Evolutionary conservation across 1,140 invertebrate genomes (phyloP).

Genomic region (Formica selysi): DNA sequence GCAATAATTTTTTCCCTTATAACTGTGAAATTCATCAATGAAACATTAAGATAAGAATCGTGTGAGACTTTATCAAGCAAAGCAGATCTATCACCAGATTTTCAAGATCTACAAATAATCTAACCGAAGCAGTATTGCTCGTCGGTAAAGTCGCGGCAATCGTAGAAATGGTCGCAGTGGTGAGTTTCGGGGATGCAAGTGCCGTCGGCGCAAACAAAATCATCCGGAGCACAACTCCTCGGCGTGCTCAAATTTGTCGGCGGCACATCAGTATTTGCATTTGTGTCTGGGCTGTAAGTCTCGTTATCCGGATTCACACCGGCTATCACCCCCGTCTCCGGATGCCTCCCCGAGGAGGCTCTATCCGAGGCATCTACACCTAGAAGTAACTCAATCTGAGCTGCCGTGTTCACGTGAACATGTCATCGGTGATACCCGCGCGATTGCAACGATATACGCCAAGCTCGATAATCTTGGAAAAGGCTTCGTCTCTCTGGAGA

Average conservation of each 20-base stretch:
- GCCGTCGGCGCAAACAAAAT: slow-evolving; percentile 89
- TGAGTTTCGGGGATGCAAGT: slow-evolving; percentile 89
- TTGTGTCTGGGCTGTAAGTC: slow-evolving; percentile 76
- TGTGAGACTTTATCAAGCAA: not conserved
- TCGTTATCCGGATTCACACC: slow-evolving; percentile 77
- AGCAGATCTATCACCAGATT: slow-evolving; percentile 78
- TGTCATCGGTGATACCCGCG: slow-evolving; percentile 9
- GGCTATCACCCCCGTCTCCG: slow-evolving; percentile 77
- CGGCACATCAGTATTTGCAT: slow-evolving; percentile 77
- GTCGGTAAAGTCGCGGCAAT: slow-evolving; percentile 96
- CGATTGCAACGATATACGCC: slow-evolving; percentile 4
- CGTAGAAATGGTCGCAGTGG: slow-evolving; percentile 94
- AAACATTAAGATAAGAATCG: not conserved
- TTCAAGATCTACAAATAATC: slow-evolving; percentile 81
- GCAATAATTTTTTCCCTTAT: not conserved
- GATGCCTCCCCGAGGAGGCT: slow-evolving; percentile 80
- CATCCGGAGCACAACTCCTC: slow-evolving; percentile 85
- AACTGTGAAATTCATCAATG: not conserved
- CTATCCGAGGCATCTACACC: slow-evolving; percentile 83
- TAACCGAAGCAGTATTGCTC: slow-evolving; percentile 94
- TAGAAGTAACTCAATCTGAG: slow-evolving; percentile 85
- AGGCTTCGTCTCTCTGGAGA: not conserved
- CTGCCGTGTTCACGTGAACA: slow-evolving; percentile 74
- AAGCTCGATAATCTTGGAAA: slow-evolving; percentile 18
- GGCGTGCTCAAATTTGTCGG: slow-evolving; percentile 81